These are phyloP conservation scores for Drymodes brunneopygia DNA, from an alignment of 2,113 vertebrate genomes.

Conservation along the genomic window DNA sequence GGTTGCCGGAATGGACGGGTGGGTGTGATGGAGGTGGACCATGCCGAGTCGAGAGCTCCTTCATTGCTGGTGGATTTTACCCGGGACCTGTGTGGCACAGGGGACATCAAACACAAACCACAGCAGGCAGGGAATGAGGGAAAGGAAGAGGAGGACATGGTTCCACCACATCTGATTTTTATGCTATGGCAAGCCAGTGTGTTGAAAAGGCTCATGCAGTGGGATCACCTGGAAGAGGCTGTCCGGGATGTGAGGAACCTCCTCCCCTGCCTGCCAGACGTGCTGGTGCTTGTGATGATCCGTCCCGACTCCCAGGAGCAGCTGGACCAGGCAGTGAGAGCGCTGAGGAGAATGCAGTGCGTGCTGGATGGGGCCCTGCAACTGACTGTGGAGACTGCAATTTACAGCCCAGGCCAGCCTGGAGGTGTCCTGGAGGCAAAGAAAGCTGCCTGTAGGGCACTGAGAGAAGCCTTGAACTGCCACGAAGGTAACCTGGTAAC, in stretches of 20 bases:
- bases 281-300: slow-evolving; percentile 21
- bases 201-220: neutral
- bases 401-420: slow-evolving; percentile 12
- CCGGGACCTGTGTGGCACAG: neutral
- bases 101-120: neutral
- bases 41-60: neutral
- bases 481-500: neutral
- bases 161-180: neutral
- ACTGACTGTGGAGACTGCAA: neutral
- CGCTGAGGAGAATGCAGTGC: neutral
- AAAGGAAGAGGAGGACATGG: neutral
- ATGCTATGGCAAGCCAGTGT: neutral
- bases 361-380: neutral
- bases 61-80: neutral
- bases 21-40: neutral
- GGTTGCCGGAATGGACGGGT: neutral
- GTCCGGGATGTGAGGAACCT: neutral
- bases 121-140: neutral
- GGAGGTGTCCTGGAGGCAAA: neutral
- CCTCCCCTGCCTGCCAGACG: neutral
- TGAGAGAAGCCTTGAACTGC: slow-evolving; percentile 16
- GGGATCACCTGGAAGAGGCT: neutral
- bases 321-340: neutral
- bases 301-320: neutral
- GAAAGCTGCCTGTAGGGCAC: slow-evolving; percentile 15